A percentile compares a stretch with the other conserved stretches of the same genome.
Evolutionary conservation across 2,888 invertebrate species (phyloP).

Genomic region (Tenthredo mesomela): DNA sequence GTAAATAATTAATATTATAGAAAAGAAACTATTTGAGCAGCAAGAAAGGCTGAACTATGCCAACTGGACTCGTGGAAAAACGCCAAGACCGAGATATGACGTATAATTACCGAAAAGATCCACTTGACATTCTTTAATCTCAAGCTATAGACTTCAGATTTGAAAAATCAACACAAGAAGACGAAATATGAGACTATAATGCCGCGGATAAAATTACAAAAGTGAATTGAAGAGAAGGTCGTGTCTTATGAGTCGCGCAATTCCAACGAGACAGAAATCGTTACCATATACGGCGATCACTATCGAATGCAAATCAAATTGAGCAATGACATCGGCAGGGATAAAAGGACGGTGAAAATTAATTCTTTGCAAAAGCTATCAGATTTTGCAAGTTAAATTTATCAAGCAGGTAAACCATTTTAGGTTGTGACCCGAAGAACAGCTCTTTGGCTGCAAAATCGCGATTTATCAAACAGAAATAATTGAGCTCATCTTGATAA

Average conservation of each 20-base stretch:
- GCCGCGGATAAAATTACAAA: constrained; percentile 12
- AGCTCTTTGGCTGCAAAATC: background rate
- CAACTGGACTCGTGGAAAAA: background rate
- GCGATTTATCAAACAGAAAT: background rate
- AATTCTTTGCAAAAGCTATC: background rate
- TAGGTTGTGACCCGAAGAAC: background rate
- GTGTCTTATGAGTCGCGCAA: constrained; percentile 18
- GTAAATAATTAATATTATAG: background rate
- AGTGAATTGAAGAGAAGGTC: constrained; percentile 32
- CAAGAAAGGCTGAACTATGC: background rate
- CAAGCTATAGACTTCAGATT: background rate
- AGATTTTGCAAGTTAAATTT: constrained; percentile 22
- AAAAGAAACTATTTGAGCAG: background rate
- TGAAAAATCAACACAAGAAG: background rate
- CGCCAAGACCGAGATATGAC: background rate
- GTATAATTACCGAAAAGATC: background rate
- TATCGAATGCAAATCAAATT: constrained; percentile 39
- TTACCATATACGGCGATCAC: constrained; percentile 29
- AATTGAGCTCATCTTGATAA: background rate
- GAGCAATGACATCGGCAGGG: constrained; percentile 39
- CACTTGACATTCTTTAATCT: constrained; percentile 4
- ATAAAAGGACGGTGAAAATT: constrained; percentile 1
- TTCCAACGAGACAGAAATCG: constrained; percentile 26
- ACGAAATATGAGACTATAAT: background rate
- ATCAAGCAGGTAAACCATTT: background rate